Evolutionary conservation across 1,140 invertebrate genomes (phyloP).

Genomic region (Drosophila tropicalis): DNA sequence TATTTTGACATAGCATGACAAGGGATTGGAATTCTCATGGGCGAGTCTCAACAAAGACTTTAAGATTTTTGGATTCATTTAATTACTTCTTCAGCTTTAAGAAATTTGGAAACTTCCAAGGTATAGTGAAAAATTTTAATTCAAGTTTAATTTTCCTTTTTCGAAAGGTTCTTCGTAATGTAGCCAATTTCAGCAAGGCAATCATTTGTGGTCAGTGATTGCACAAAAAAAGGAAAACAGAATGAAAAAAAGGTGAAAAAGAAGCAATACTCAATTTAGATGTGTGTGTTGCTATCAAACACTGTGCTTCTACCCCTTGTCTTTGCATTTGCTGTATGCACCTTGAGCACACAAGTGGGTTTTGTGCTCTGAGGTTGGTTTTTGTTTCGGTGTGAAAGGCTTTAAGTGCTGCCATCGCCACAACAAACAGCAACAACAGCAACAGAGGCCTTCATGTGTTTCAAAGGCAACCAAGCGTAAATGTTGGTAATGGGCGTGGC

Average conservation of each 20-base stretch:
- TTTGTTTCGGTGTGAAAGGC: slow-evolving; percentile 61
- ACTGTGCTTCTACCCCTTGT: slow-evolving; percentile 11
- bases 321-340: slow-evolving; percentile 53
- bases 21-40: background rate
- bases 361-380: slow-evolving; percentile 30
- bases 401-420: slow-evolving; percentile 56
- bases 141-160: background rate
- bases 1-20: background rate
- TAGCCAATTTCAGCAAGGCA: slow-evolving; percentile 35
- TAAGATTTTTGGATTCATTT: background rate
- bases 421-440: slow-evolving; percentile 60
- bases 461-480: slow-evolving; percentile 57
- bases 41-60: background rate
- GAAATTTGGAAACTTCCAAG: too few relatives aligned
- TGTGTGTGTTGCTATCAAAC: slow-evolving; percentile 21
- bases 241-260: background rate
- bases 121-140: background rate
- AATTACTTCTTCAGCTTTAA: too few relatives aligned
- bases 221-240: background rate
- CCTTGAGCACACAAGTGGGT: slow-evolving; percentile 57
- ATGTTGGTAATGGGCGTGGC: slow-evolving; percentile 35
- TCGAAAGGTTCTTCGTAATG: background rate
- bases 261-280: slow-evolving; percentile 2
- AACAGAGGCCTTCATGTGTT: slow-evolving; percentile 57
- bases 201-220: slow-evolving; percentile 53